phyloP scores from a whole-genome alignment of 35 echinoderm and acorn worm genomes.

The Diadema setosum region DNA sequence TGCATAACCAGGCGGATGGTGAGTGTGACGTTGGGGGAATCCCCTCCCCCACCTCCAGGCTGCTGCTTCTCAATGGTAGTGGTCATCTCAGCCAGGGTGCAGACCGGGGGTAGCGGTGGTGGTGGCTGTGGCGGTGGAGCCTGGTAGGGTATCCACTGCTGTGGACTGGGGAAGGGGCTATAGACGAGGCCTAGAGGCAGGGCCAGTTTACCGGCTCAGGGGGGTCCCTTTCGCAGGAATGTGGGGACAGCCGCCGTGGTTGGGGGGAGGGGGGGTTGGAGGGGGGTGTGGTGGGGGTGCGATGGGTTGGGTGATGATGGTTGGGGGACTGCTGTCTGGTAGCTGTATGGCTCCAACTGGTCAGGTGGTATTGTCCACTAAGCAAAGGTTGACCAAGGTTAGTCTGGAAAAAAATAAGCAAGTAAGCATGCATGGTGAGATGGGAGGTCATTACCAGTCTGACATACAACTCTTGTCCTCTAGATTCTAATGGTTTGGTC shows the following conservation, averaged over 20 bases:
- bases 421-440: no score
- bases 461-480: no score
- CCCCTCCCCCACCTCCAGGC: constrained; percentile 22
- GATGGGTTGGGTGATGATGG: not conserved
- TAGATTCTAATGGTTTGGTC: no score
- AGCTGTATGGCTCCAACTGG: no score
- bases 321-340: no score
- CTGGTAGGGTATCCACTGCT: constrained; percentile 30
- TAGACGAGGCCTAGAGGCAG: constrained; percentile 17
- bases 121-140: not conserved
- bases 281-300: not conserved
- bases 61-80: constrained; percentile 66
- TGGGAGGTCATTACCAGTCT: no score
- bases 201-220: constrained; percentile 20
- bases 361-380: no score
- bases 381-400: no score
- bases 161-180: constrained; percentile 29
- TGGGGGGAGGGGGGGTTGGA: not conserved
- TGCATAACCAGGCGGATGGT: constrained; percentile 91
- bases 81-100: constrained; percentile 56
- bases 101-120: constrained; percentile 55
- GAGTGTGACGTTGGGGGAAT: constrained; percentile 85
- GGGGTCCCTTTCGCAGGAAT: not conserved
- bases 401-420: no score
- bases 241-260: not conserved